Base-by-base conservation (phyloP, 2,113 vertebrate species). In the Oreochromis aureus region DNA sequence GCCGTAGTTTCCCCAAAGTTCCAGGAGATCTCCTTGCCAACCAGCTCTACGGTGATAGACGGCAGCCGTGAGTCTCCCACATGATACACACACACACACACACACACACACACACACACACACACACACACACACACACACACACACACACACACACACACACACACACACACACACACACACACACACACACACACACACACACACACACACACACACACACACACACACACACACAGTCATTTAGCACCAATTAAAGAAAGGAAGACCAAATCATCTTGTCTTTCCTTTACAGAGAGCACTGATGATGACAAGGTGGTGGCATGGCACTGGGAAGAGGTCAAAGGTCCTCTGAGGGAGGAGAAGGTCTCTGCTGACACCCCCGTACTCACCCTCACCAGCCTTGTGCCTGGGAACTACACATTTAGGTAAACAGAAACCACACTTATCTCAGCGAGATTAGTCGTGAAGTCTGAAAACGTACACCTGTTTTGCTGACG, bases 221-320 rank as follows among this genome's bases (percentile, higher is more conserved):
- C 27, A 10, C 46, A 7, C 12, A 2, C 12, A 16, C 12, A 44
- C 5, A 19, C 36, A 11, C 46, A 69, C 6, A 87, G 48, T 19
- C 10, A 11, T 44, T 55, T 6, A 48, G 34, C 30, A 58, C 5
- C 32, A 44, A 36, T 46, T n/a, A 8, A 80, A 61, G 12, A 84
- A 10, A 66, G 19, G n/a, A 3, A 10, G 12, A 8, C n/a, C 56
- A 39, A 32, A 51, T 61, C 7, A 19, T 36, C 34, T 55, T 82
- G 51, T 46, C 10, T 7, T 30, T 66, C 16, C 1, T 46, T 55
- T 69, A 86, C 96, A 98, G 99, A 98, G 94, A 99, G 99, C 95
- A 99, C 97, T 0, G 98, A 99, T 82, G 99, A 99, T 92, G 98
- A 99, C 91, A 98, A 95, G 94, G 98, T 99, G 41, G 97, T 98